A percentile compares a stretch with the other conserved stretches of the same genome.
Evolutionary conservation across 2,113 vertebrate genomes (phyloP).

Genomic region (Erythrocercus mccallii): DNA sequence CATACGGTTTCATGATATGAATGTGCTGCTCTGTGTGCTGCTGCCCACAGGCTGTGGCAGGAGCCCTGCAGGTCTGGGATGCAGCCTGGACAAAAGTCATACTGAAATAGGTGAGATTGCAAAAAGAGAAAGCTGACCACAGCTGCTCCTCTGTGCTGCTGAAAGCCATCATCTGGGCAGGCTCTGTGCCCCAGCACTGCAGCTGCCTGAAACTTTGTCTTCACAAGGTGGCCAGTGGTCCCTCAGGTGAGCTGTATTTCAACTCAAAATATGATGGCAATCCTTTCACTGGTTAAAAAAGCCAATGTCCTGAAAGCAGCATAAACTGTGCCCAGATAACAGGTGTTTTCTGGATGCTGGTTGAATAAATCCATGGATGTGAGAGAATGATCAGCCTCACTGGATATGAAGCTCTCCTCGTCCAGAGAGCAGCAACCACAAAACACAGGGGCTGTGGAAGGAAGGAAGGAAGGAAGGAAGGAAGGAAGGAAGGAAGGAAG

Average conservation of each 20-base stretch:
- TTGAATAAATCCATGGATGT: not conserved
- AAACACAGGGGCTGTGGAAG: not conserved
- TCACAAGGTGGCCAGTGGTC: not conserved
- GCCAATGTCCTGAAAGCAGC: not conserved
- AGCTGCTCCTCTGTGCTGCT: not conserved
- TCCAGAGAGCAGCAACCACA: not conserved
- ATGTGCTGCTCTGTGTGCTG: not conserved
- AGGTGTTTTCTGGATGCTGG: not conserved
- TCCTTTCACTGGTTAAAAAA: not conserved
- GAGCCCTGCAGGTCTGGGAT: not conserved
- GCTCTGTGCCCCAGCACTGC: not conserved
- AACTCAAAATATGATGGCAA: not conserved
- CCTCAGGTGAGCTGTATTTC: not conserved
- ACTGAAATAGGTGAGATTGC: not conserved
- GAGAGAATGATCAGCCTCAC: not conserved
- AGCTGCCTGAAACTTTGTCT: not conserved
- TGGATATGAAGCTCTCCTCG: not conserved
- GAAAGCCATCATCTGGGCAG: not conserved
- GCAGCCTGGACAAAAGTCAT: constrained; percentile 20
- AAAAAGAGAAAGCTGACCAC: constrained; percentile 64
- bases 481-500: not conserved
- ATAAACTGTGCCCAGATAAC: not conserved
- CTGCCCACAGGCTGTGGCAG: not conserved
- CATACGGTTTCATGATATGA: not conserved
- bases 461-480: not conserved